Base-by-base conservation (phyloP, 2,888 invertebrate species). In the Idaea biselata region DNA sequence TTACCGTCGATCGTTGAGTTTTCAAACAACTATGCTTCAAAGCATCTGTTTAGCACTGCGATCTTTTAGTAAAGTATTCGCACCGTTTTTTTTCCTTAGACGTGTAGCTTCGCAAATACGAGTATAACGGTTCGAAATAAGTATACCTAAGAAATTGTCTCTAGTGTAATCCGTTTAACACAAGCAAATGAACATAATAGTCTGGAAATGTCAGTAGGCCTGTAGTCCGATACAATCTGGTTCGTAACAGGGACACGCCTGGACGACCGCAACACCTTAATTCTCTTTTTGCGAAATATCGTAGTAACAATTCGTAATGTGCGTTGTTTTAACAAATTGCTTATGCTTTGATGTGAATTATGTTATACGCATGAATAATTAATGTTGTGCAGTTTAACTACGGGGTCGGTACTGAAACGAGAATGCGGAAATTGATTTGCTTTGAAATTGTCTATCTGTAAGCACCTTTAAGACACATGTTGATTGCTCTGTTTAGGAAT, bases 201-300 rank as follows among this genome's bases (percentile, higher is more conserved):
- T 44, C 44, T 44, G 44, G 44, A 44, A 44, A 44, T 11, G 44
- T 44, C 44, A 44, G 5, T 44, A 44, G 44, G 44, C 44, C 14
- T 44, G 44, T 32, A 44, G 8, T 14, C 44, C 44, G 44, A 44
- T 44, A 44, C 8, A 11, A 44, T 7, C 7, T 44, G 44, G 44
- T 25, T 76, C 68, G 70, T 67, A 71, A 67, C 64, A 73, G 68
- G 77, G 68, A 78, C 76, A 71, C 67, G 73, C 64, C 73, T 73
- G 76, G 74, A 76, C 73, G 68, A 63, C 69, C 68, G 71, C 68
- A 75, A 74, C 71, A 75, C 72, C 74, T 77, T 71, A 74, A 75
- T 71, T 72, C 68, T 73, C 63, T 62, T 32, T 68, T 80, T 77
- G 72, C 71, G 75, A 77, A 71, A 25, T 25, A 25, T 25, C 25